Evolutionary conservation across 2,888 invertebrate genomes (phyloP).

Genomic region (Papilio protenor): DNA sequence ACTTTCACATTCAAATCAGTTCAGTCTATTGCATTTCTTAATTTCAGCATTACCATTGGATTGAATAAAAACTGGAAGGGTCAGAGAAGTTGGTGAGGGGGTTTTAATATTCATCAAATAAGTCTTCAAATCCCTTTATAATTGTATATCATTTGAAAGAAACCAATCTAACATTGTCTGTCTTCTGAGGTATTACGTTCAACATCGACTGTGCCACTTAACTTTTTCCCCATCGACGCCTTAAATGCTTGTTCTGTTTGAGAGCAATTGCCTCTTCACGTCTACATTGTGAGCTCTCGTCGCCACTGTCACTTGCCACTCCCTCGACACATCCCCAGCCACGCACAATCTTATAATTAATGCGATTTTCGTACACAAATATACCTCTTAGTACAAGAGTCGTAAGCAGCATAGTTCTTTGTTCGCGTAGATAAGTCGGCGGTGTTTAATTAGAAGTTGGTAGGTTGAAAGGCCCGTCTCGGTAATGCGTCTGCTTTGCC

Average conservation of each 20-base stretch:
- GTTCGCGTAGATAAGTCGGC: slow-evolving; percentile 60
- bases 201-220: slow-evolving; percentile 50
- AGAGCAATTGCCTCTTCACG: slow-evolving; percentile 75
- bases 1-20: background rate
- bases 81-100: background rate
- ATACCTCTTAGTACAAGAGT: slow-evolving; percentile 50
- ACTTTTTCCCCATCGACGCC: slow-evolving; percentile 57
- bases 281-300: slow-evolving; percentile 66
- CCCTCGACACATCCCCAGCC: slow-evolving; percentile 58
- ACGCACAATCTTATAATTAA: slow-evolving; percentile 52
- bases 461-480: slow-evolving; percentile 63
- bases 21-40: background rate
- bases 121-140: background rate
- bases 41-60: background rate
- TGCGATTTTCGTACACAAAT: slow-evolving; percentile 49
- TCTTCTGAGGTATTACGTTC: slow-evolving; percentile 36
- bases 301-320: slow-evolving; percentile 70
- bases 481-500: slow-evolving; percentile 63
- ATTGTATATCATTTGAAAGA: background rate
- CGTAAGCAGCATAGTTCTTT: slow-evolving; percentile 52
- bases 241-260: slow-evolving; percentile 70
- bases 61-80: background rate
- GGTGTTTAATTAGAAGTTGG: slow-evolving; percentile 71
- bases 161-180: slow-evolving; percentile 13
- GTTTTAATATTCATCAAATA: background rate